A percentile compares a stretch with the other conserved stretches of the same genome.
phyloP scores from a whole-genome alignment of 64 coral and sea anemone genomes.

The Porites lutea region DNA sequence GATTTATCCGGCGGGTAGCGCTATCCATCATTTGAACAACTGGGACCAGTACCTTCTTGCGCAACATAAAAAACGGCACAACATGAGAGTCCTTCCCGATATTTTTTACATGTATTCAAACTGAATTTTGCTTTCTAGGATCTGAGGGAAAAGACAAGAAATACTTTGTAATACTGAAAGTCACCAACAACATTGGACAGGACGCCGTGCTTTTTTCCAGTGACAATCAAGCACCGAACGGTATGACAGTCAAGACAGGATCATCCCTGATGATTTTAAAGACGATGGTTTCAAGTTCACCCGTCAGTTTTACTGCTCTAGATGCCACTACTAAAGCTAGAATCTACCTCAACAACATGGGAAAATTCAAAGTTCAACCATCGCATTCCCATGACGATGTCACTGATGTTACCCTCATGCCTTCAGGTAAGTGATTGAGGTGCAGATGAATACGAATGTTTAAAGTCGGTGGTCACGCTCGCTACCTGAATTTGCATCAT shows the following conservation, averaged over 20 bases:
- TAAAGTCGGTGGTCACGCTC: too few species aligned
- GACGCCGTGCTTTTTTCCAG: constrained; percentile 35
- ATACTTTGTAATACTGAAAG: constrained; percentile 47
- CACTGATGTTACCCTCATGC: constrained; percentile 4
- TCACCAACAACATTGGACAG: constrained; percentile 42
- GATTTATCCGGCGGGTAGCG: too few species aligned
- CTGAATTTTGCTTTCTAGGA: constrained; percentile 11
- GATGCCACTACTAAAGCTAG: constrained; percentile 1
- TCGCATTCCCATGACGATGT: constrained; percentile 42
- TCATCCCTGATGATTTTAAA: constrained; percentile 31
- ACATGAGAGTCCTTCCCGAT: background rate
- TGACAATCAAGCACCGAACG: constrained; percentile 50
- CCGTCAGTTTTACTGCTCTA: constrained; percentile 23
- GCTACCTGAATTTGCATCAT: too few species aligned
- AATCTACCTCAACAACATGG: constrained; percentile 52
- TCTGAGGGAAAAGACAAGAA: constrained; percentile 53
- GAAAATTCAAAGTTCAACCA: constrained; percentile 27
- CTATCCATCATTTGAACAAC: too few species aligned
- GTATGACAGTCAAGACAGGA: constrained; percentile 36
- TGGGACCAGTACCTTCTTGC: too few species aligned
- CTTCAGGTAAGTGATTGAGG: constrained; percentile 22
- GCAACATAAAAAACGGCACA: background rate
- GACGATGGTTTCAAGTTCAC: background rate
- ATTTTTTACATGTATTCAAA: background rate
- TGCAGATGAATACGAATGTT: background rate